Evolutionary conservation across 2,888 invertebrate genomes (phyloP).

Genomic region (Plutella xylostella): DNA sequence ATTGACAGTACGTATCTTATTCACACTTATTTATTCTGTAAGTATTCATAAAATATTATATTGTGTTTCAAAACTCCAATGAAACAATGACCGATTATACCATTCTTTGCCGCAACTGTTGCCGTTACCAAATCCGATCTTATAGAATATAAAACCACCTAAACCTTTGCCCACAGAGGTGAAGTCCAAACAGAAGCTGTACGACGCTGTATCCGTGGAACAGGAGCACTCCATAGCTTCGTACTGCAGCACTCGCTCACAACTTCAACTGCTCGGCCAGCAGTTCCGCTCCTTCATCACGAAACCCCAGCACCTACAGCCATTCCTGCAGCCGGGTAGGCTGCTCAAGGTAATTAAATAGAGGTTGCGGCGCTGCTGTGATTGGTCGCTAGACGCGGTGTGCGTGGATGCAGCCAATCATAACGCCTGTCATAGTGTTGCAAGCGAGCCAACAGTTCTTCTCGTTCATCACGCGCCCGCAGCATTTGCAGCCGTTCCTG

Average conservation of each 20-base stretch:
- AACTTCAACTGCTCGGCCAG: constrained; percentile 78
- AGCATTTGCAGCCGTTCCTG: constrained; percentile 92
- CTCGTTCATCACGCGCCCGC: constrained; percentile 83
- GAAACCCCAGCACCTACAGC: constrained; percentile 88
- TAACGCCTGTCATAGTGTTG: too few species aligned
- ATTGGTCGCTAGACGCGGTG: too few species aligned
- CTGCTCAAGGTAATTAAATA: constrained; percentile 87
- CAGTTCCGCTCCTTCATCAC: constrained; percentile 86
- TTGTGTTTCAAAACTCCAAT: neutral
- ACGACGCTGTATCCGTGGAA: constrained; percentile 73
- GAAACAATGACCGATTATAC: neutral
- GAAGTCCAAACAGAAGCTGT: constrained; percentile 73
- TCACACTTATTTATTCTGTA: neutral
- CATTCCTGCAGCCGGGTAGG: constrained; percentile 95
- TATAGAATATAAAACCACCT: neutral
- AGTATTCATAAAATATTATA: neutral
- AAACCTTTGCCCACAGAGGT: constrained; percentile 61
- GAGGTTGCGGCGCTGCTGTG: too few species aligned
- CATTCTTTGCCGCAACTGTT: neutral
- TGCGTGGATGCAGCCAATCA: too few species aligned
- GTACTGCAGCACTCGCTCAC: constrained; percentile 87
- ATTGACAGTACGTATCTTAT: constrained; percentile 77
- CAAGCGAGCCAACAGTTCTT: too few species aligned
- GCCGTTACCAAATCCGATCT: neutral
- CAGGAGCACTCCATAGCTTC: constrained; percentile 82